Evolutionary conservation across 2,113 vertebrate species (phyloP).

Genomic region (Fregetta grallaria): DNA sequence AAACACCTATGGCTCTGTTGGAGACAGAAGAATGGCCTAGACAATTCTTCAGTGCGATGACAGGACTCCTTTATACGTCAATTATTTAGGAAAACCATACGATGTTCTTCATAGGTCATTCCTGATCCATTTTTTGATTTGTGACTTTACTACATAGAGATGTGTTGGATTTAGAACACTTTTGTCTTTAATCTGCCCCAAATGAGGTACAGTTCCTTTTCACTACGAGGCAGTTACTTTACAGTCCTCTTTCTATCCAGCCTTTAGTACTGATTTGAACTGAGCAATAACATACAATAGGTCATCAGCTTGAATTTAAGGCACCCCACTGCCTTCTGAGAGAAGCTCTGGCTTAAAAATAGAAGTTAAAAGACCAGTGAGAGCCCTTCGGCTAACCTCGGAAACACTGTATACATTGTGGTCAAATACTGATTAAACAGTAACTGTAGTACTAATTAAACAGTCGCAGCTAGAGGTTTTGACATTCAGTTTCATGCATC

Average conservation of each 20-base stretch:
- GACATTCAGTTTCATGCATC: neutral
- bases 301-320: neutral
- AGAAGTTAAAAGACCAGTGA: neutral
- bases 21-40: neutral
- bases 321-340: neutral
- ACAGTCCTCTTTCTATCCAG: neutral
- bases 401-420: neutral
- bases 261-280: neutral
- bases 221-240: neutral
- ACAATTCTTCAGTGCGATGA: neutral
- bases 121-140: neutral
- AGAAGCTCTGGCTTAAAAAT: neutral
- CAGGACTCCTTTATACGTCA: neutral
- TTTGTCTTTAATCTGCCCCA: neutral
- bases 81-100: neutral
- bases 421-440: constrained; percentile 32
- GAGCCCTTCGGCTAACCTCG: neutral
- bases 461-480: neutral
- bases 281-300: neutral
- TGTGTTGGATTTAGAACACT: neutral
- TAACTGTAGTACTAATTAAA: constrained; percentile 37
- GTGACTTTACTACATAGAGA: neutral
- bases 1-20: neutral
- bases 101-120: neutral
- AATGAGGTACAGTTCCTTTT: neutral